phyloP scores from a whole-genome alignment of 2,113 vertebrate genomes.

The Antennarius striatus region DNA sequence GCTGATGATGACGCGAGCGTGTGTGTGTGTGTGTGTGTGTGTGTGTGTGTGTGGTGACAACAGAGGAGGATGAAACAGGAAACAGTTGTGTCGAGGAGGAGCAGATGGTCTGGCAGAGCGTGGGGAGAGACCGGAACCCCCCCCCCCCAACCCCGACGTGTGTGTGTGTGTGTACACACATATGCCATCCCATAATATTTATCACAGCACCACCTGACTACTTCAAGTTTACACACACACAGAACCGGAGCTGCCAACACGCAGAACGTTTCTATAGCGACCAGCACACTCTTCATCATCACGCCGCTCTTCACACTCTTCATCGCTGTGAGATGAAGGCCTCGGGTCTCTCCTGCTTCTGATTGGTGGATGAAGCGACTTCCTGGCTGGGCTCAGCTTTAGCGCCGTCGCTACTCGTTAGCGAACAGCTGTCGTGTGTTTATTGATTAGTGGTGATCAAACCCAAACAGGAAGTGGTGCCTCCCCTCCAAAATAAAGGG shows the following conservation, averaged over 20 bases:
- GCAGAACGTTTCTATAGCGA: not conserved
- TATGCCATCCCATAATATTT: constrained; percentile 51
- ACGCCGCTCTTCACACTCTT: not conserved
- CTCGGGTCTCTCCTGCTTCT: no score
- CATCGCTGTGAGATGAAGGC: no score
- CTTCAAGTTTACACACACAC: constrained; percentile 33
- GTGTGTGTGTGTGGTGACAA: constrained; percentile 7
- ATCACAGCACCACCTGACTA: constrained; percentile 44
- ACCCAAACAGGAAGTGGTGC: no score
- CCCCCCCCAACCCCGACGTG: constrained; percentile 50
- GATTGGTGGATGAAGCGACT: no score
- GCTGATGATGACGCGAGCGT: constrained; percentile 16
- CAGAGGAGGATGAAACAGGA: constrained; percentile 63
- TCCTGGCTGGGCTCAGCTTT: no score
- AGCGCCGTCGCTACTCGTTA: no score
- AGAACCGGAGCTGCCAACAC: not conserved
- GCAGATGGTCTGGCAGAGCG: constrained; percentile 72
- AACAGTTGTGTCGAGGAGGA: constrained; percentile 66
- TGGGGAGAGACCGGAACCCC: constrained; percentile 65
- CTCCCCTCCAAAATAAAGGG: no score
- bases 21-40: constrained; percentile 29
- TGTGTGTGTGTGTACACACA: constrained; percentile 41
- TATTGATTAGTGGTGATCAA: no score
- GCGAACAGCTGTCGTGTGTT: no score
- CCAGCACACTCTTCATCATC: constrained; percentile 3